Percentiles rank a stretch among this genome's conserved stretches.
Evolutionary conservation across 2,888 invertebrate genomes (phyloP).

Genomic region (Heliconius charithonia): DNA sequence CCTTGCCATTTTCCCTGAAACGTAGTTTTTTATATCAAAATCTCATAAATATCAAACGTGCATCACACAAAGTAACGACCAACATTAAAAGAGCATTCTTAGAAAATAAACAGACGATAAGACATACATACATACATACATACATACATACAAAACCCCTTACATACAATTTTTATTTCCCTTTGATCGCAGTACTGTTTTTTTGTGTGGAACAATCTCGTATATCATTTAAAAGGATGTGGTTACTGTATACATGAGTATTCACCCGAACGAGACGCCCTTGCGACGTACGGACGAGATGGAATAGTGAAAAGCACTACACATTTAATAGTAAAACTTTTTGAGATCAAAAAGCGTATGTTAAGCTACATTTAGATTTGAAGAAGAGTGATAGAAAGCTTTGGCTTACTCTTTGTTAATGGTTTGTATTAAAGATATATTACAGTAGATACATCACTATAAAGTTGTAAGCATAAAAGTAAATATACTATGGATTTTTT

Average conservation of each 20-base stretch:
- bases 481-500: background rate
- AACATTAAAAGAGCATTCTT: conserved; percentile 14
- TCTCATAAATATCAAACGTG: background rate
- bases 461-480: background rate
- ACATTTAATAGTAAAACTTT: conserved; percentile 16
- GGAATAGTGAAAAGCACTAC: conserved; percentile 25
- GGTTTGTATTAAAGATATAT: background rate
- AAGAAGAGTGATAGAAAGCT: conserved; percentile 1
- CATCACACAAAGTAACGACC: background rate
- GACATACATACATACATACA: conserved; percentile 5
- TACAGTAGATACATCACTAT: background rate
- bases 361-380: conserved; percentile 15
- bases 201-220: conserved; percentile 25
- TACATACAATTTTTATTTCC: background rate
- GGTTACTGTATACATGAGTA: conserved; percentile 22
- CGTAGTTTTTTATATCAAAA: background rate
- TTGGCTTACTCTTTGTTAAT: background rate
- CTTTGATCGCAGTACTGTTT: conserved; percentile 11
- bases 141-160: background rate
- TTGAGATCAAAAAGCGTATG: conserved; percentile 12
- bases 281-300: background rate
- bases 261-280: conserved; percentile 31
- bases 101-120: conserved; percentile 13
- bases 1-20: background rate
- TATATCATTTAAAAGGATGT: conserved; percentile 33